Conservation (phyloP, 1,140 invertebrate species). For the Grapholita molesta region DNA sequence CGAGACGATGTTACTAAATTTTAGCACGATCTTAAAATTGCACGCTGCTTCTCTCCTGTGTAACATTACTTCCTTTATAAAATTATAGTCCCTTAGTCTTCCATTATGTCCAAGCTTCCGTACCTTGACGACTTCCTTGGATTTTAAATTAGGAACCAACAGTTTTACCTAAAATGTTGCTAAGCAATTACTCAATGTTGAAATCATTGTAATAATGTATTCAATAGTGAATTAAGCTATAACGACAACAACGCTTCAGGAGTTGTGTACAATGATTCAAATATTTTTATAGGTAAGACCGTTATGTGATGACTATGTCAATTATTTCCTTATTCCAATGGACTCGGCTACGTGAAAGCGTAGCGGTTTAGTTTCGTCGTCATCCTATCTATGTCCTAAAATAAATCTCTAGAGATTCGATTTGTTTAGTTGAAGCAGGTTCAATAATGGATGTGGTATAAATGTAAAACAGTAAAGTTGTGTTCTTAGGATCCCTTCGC, state of each 20-base stretch:
- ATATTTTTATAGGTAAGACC: slow-evolving; percentile 11
- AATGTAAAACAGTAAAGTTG: slow-evolving; percentile 63
- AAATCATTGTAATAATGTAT: neutral
- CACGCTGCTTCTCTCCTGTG: slow-evolving; percentile 46
- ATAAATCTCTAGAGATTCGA: slow-evolving; percentile 40
- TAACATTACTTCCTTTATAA: slow-evolving; percentile 27
- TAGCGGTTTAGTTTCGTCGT: slow-evolving; percentile 43
- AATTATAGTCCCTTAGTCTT: slow-evolving; percentile 44
- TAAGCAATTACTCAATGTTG: slow-evolving; percentile 8
- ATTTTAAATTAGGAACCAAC: slow-evolving; percentile 58
- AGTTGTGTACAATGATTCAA: slow-evolving; percentile 6
- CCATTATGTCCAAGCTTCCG: slow-evolving; percentile 59
- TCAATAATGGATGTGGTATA: slow-evolving; percentile 65
- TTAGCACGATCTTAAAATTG: slow-evolving; percentile 47
- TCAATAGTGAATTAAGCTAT: slow-evolving; percentile 1
- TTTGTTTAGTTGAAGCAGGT: slow-evolving; percentile 57
- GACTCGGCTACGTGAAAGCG: neutral
- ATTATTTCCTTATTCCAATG: slow-evolving; percentile 69
- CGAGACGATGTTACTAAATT: slow-evolving; percentile 46
- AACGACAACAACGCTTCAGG: neutral
- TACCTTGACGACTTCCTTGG: slow-evolving; percentile 50
- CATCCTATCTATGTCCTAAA: slow-evolving; percentile 38
- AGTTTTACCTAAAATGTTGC: slow-evolving; percentile 15
- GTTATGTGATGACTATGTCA: slow-evolving; percentile 76
- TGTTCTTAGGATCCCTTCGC: slow-evolving; percentile 60